Conservation (phyloP, 2,888 invertebrate species). For the Chorisops tibialis region DNA sequence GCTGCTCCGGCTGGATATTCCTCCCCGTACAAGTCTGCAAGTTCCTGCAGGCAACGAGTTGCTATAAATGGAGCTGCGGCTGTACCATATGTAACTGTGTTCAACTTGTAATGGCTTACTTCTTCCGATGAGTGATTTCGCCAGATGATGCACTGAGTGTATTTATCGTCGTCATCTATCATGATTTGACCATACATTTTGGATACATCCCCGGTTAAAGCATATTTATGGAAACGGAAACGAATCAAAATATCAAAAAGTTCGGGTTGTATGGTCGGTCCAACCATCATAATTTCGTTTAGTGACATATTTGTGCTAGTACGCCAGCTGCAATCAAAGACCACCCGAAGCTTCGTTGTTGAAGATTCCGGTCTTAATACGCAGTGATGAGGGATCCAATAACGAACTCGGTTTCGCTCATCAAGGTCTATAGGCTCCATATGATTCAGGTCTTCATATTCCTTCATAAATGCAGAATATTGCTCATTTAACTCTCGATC, state of each 20-base stretch:
- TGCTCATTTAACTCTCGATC: too few relatives aligned
- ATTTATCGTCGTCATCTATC: background rate
- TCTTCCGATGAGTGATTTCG: background rate
- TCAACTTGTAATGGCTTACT: conserved; percentile 13
- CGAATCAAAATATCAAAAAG: conserved; percentile 2
- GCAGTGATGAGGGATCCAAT: conserved; percentile 28
- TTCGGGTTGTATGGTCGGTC: conserved; percentile 18
- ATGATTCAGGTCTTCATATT: conserved; percentile 21
- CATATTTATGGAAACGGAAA: conserved; percentile 8
- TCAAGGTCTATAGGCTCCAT: background rate
- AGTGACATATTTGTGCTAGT: conserved; percentile 19
- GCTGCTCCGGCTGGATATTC: conserved; percentile 31
- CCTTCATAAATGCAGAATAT: background rate
- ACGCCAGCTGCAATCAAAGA: conserved; percentile 19
- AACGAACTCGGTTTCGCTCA: background rate
- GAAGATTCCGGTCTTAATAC: conserved; percentile 25
- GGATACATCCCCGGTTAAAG: background rate
- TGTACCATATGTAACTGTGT: conserved; percentile 31
- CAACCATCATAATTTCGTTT: conserved; percentile 18
- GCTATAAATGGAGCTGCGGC: conserved; percentile 32
- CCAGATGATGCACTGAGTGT: background rate
- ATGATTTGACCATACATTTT: background rate
- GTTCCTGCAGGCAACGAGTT: conserved; percentile 28
- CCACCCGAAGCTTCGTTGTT: conserved; percentile 29
- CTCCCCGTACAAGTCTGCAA: conserved; percentile 31